phyloP scores from a whole-genome alignment of 1,140 invertebrate genomes.

The Polypedilum pembai region DNA sequence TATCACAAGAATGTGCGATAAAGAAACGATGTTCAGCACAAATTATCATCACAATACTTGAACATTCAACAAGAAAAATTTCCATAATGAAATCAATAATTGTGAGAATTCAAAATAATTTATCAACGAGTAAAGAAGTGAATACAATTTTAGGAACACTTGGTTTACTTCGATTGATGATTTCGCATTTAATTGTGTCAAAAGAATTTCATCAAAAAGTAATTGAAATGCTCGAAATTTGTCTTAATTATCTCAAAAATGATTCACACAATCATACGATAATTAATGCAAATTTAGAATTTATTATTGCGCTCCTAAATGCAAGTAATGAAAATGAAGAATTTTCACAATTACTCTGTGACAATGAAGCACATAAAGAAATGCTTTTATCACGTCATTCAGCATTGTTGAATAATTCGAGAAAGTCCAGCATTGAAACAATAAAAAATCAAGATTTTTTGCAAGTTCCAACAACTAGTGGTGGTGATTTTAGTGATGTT shows the following conservation, averaged over 20 bases:
- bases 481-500: constrained; percentile 39
- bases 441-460: constrained; percentile 20
- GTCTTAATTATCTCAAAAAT: constrained; percentile 55
- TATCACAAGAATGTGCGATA: constrained; percentile 39
- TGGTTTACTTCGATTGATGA: constrained; percentile 53
- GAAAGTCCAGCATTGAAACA: constrained; percentile 22
- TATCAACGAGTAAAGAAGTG: constrained; percentile 46
- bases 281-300: constrained; percentile 66
- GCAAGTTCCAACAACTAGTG: background rate
- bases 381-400: constrained; percentile 6
- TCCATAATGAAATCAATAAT: constrained; percentile 40
- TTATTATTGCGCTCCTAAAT: constrained; percentile 57
- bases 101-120: constrained; percentile 41
- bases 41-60: constrained; percentile 42
- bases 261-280: constrained; percentile 63
- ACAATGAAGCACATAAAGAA: background rate
- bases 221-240: constrained; percentile 65
- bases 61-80: constrained; percentile 39
- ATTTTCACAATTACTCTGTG: background rate
- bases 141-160: constrained; percentile 56
- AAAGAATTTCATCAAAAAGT: constrained; percentile 40
- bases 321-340: background rate
- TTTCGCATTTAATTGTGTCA: constrained; percentile 50
- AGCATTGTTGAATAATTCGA: background rate
- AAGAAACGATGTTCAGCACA: constrained; percentile 42